Evolutionary conservation across 1,140 invertebrate genomes (phyloP), one percentile per base, ranked within the genome.

Genomic region (Aphis gossypii): DNA sequence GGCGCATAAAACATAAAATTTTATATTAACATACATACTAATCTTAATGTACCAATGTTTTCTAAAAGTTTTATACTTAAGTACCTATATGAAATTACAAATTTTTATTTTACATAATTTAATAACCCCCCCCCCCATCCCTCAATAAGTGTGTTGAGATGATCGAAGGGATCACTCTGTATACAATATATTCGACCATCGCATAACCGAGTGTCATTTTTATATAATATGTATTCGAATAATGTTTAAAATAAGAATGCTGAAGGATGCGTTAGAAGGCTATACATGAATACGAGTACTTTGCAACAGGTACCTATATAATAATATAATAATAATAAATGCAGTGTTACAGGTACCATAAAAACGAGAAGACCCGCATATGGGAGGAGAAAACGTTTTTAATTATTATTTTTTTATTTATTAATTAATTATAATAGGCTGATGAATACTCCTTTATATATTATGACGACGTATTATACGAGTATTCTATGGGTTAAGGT

Each of bases 341-440:
- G 60, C 60, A 68, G 6, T 68, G 30, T 68, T 68, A 68, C 30
- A 68, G 14, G 60, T n/a, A n/a, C 60, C n/a, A 68, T 68, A 68
- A 68, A 68, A 68, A 68, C 14, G 60, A 68, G 30, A 68, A 68
- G 60, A 68, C 60, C 60, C 60, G 60, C 60, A 68, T 68, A 68
- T 68, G 60, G 60, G 60, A n/a, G 60, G 60, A 68, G 60, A 68
- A n/a, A 68, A 68, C 60, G 30, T 6, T 18, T 68, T 68, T 68
- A 68, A 68, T 68, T 68, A 68, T 68, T 68, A 68, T 46, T 68
- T 68, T 68, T 68, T 68, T 68, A 68, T 68, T 68, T 68, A 68
- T 68, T 68, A 68, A n/a, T 68, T 68, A 68, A 68, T 68, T 68
- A 68, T 68, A 68, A 68, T 68, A 68, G 30, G 30, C 60, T 68